phyloP scores from a whole-genome alignment of 2,888 invertebrate genomes.

The Escarpia spicata region DNA sequence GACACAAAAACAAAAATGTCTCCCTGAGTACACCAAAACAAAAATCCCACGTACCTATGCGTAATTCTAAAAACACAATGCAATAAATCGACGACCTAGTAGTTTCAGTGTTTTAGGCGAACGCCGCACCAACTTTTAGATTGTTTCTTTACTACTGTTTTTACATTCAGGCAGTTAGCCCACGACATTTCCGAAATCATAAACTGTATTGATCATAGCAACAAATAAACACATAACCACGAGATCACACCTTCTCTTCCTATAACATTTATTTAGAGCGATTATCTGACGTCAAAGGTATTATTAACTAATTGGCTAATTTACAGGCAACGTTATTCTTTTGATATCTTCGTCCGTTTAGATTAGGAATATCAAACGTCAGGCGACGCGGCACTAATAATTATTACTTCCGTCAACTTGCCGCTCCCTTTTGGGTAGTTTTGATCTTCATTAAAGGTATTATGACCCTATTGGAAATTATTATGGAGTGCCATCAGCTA shows the following conservation, averaged over 20 bases:
- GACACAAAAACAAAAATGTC: too few relatives aligned
- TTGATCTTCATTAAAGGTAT: not conserved
- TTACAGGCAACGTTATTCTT: not conserved
- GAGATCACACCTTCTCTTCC: not conserved
- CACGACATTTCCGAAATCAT: too few relatives aligned
- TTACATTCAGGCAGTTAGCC: too few relatives aligned
- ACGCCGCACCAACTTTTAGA: too few relatives aligned
- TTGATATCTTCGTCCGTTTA: not conserved
- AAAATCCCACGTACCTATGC: too few relatives aligned
- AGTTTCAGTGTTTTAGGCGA: too few relatives aligned
- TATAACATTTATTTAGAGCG: not conserved
- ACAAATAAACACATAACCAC: not conserved
- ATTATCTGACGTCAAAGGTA: not conserved
- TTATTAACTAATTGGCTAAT: not conserved
- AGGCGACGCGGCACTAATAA: not conserved
- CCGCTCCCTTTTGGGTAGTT: not conserved
- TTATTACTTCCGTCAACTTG: not conserved
- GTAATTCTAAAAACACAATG: too few relatives aligned
- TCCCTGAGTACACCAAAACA: too few relatives aligned
- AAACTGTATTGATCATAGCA: too few relatives aligned
- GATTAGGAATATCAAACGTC: not conserved
- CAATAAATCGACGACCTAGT: too few relatives aligned
- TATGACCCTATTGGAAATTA: not conserved
- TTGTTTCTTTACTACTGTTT: too few relatives aligned
- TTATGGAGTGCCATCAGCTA: not conserved